Percentiles rank a stretch among this genome's conserved stretches.
Evolutionary conservation across 2,888 invertebrate genomes (phyloP).

Genomic region (Thecophora atra): DNA sequence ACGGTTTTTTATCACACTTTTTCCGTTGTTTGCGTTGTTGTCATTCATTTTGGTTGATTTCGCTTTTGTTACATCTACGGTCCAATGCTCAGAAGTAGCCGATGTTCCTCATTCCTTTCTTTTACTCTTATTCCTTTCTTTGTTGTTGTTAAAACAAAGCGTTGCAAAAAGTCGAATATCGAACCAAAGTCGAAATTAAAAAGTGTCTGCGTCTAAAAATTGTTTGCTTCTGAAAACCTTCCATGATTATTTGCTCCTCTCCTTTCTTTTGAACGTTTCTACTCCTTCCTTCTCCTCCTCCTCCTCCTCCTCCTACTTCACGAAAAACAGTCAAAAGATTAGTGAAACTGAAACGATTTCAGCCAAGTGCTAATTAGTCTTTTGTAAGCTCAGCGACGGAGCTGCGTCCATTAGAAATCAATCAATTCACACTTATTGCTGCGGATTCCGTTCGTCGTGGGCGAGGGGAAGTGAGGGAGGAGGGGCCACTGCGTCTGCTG

Average conservation of each 20-base stretch:
- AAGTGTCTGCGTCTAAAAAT: too few relatives aligned
- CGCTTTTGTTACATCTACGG: not conserved
- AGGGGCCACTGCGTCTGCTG: not conserved
- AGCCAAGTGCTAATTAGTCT: slow-evolving; percentile 32
- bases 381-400: slow-evolving; percentile 11
- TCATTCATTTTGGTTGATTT: not conserved
- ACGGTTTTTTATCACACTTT: not conserved
- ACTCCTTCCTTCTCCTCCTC: too few relatives aligned
- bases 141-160: slow-evolving; percentile 6
- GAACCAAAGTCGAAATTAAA: slow-evolving; percentile 30
- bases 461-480: not conserved
- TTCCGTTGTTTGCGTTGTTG: slow-evolving; percentile 8
- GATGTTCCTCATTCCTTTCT: not conserved
- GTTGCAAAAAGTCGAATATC: not conserved
- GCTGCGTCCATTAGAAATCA: slow-evolving; percentile 32
- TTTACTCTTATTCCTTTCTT: not conserved
- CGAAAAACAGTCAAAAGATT: not conserved
- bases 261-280: not conserved
- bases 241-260: slow-evolving; percentile 1
- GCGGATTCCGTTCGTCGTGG: not conserved
- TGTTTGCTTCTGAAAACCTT: not conserved
- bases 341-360: not conserved
- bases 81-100: not conserved
- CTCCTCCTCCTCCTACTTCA: too few relatives aligned
- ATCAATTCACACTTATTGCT: slow-evolving; percentile 35